Conservation (phyloP, 2,797 vertebrate species). For the Moxostoma hubbsi region DNA sequence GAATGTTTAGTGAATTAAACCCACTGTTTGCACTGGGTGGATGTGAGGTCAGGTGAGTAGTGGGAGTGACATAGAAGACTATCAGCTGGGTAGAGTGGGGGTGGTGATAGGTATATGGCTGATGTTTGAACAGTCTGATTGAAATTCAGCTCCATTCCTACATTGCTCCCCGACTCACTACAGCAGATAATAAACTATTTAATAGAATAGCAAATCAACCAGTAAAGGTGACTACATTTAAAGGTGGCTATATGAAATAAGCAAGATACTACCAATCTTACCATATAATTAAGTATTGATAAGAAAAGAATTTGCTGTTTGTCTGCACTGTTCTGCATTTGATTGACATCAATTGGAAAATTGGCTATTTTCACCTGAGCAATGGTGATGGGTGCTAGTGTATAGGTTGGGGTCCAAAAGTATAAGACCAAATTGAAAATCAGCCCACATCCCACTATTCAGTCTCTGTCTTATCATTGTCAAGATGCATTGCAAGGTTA, state of each 20-base stretch:
- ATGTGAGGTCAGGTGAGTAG: constrained; percentile 15
- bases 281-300: background rate
- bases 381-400: background rate
- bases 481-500: too few species aligned
- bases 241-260: background rate
- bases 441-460: too few species aligned
- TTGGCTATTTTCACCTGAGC: background rate
- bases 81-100: constrained; percentile 26
- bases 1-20: background rate
- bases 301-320: background rate
- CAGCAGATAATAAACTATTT: constrained; percentile 42
- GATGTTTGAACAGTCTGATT: constrained; percentile 45
- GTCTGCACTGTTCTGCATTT: background rate
- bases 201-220: constrained; percentile 14
- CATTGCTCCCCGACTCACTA: constrained; percentile 29
- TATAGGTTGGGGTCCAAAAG: too few species aligned
- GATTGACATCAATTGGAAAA: background rate
- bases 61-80: constrained; percentile 9
- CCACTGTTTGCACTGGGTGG: background rate
- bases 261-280: background rate
- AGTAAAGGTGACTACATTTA: background rate
- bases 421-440: too few species aligned
- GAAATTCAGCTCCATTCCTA: constrained; percentile 37
- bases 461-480: too few species aligned
- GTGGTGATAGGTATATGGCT: background rate